Evolutionary conservation across 2,888 invertebrate genomes (phyloP).

Genomic region (Mactromeris polynyma): DNA sequence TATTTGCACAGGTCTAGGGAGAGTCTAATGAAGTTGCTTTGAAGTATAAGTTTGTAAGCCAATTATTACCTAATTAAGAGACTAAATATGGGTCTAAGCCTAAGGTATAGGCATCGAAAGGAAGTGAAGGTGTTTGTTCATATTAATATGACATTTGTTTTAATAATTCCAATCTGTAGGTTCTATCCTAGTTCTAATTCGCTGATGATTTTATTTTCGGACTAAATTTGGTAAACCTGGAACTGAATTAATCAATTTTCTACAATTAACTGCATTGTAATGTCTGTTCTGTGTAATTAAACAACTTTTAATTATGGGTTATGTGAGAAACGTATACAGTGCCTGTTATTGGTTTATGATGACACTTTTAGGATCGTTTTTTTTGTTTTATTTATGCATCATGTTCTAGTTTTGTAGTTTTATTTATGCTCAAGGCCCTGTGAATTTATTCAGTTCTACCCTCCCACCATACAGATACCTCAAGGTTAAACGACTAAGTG

Average conservation of each 20-base stretch:
- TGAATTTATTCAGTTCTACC: too few species aligned
- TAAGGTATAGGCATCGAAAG: neutral
- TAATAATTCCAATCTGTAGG: too few species aligned
- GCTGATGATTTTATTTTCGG: neutral
- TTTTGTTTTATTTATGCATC: neutral
- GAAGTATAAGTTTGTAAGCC: neutral
- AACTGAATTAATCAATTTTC: neutral
- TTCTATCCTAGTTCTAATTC: too few species aligned
- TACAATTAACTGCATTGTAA: neutral
- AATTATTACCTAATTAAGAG: neutral
- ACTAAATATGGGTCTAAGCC: neutral
- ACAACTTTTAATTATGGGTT: neutral
- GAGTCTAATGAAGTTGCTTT: constrained; percentile 6
- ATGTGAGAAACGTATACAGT: neutral
- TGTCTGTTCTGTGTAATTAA: neutral
- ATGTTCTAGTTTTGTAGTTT: neutral
- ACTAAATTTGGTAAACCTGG: neutral
- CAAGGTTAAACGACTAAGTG: neutral
- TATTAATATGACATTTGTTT: neutral
- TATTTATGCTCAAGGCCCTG: neutral
- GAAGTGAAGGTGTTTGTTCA: neutral
- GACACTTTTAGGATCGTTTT: neutral
- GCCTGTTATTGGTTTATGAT: neutral
- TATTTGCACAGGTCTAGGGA: constrained; percentile 3
- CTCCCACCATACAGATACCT: neutral